Conservation (phyloP, 2,113 vertebrate genomes). For the Brienomyrus brachyistius region DNA sequence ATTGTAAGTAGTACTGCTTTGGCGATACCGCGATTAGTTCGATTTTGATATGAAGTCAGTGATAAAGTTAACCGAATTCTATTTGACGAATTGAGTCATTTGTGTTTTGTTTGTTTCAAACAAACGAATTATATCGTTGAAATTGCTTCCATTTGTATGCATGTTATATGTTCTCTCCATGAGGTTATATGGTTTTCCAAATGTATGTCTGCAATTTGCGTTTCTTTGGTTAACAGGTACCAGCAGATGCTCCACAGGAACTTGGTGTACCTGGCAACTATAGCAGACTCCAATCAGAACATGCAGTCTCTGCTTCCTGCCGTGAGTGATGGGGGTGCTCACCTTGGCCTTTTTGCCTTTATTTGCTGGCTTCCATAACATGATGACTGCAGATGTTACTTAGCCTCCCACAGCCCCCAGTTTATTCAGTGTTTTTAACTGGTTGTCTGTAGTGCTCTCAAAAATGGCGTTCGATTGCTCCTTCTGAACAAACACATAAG, state of each 20-base stretch:
- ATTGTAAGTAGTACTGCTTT: neutral
- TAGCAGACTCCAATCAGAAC: slow-evolving; percentile 99
- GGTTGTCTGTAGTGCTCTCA: neutral
- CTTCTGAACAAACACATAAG: neutral
- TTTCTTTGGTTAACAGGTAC: slow-evolving; percentile 64
- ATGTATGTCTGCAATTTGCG: neutral
- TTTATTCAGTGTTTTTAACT: neutral
- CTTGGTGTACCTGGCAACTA: slow-evolving; percentile 94
- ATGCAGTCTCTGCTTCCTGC: slow-evolving; percentile 96
- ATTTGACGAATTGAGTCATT: neutral
- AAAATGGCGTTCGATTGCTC: neutral
- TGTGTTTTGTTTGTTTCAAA: neutral
- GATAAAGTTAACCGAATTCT: neutral
- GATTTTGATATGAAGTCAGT: neutral
- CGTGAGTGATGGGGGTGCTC: slow-evolving; percentile 71
- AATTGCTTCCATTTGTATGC: neutral
- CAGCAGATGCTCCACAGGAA: slow-evolving; percentile 98
- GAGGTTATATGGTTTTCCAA: neutral
- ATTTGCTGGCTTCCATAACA: neutral
- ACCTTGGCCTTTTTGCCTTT: slow-evolving; percentile 4
- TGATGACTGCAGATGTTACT: neutral
- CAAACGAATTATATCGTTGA: neutral
- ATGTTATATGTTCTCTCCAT: neutral
- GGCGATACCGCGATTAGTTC: neutral
- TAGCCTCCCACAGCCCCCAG: neutral